Conservation (phyloP, 2,797 vertebrate species). For the Poeciliopsis paucimaculata region DNA sequence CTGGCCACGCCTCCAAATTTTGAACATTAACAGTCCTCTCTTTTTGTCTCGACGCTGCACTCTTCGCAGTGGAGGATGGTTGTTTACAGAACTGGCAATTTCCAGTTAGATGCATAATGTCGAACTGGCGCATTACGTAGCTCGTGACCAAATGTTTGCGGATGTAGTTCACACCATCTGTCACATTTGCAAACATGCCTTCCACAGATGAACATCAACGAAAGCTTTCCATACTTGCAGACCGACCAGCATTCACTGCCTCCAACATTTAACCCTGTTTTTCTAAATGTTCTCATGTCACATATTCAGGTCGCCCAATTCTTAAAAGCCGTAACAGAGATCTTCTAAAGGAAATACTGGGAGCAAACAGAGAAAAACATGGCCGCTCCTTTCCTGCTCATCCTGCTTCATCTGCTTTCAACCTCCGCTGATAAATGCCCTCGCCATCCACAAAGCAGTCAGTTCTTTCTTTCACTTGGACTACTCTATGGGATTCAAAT, state of each 20-base stretch:
- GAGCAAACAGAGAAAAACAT: conserved; percentile 33
- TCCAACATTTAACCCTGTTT: background rate
- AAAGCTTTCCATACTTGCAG: background rate
- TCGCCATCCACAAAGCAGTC: background rate
- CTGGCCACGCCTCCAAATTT: too few species aligned
- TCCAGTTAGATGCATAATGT: too few species aligned
- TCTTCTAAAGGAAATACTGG: background rate
- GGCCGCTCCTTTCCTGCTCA: background rate
- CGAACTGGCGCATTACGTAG: too few species aligned
- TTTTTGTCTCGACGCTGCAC: too few species aligned
- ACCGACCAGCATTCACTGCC: too few species aligned
- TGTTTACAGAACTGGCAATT: too few species aligned
- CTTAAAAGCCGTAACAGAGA: background rate
- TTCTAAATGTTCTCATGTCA: background rate
- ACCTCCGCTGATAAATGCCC: background rate
- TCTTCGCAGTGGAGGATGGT: too few species aligned
- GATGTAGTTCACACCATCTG: background rate
- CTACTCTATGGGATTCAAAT: too few species aligned
- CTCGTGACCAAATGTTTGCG: too few species aligned
- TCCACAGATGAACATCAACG: background rate
- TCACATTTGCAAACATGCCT: background rate
- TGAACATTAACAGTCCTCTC: too few species aligned
- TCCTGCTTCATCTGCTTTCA: conserved; percentile 18
- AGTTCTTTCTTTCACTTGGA: background rate
- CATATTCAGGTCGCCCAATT: background rate